A percentile compares a stretch with the other conserved stretches of the same genome.
Conservation (phyloP, 2,888 invertebrate species). For the Trissolcus brochymenae region DNA sequence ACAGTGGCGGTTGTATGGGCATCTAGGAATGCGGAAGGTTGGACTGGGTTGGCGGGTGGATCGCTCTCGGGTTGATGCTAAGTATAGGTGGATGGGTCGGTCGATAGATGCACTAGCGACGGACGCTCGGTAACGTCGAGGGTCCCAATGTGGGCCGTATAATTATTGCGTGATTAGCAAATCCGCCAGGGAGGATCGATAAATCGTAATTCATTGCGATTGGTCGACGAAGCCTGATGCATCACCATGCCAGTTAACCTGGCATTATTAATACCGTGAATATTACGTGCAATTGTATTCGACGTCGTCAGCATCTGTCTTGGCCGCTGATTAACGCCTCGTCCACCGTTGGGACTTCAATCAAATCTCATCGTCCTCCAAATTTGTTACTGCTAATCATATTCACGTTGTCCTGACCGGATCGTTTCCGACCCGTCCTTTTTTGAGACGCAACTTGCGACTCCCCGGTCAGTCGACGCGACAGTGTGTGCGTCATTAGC, state of each 20-base stretch:
- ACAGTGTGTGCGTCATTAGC: constrained; percentile 52
- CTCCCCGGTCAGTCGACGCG: constrained; percentile 16
- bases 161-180: constrained; percentile 74
- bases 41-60: constrained; percentile 27
- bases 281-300: constrained; percentile 58
- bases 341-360: background rate
- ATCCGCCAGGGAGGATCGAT: constrained; percentile 65
- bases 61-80: constrained; percentile 30
- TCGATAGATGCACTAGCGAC: constrained; percentile 56
- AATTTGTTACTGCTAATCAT: too few species aligned
- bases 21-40: constrained; percentile 33
- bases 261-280: constrained; percentile 42
- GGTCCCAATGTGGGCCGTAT: constrained; percentile 70
- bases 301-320: constrained; percentile 39
- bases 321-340: constrained; percentile 41
- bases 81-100: constrained; percentile 40
- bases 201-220: constrained; percentile 67
- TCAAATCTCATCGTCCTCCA: constrained; percentile 22
- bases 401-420: too few species aligned
- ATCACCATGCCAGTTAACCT: constrained; percentile 61
- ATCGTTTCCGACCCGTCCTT: too few species aligned
- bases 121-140: constrained; percentile 39
- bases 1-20: constrained; percentile 40
- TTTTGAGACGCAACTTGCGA: constrained; percentile 2
- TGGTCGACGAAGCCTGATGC: constrained; percentile 67